Base-by-base conservation (phyloP, 2,888 invertebrate species). In the Celastrina argiolus region DNA sequence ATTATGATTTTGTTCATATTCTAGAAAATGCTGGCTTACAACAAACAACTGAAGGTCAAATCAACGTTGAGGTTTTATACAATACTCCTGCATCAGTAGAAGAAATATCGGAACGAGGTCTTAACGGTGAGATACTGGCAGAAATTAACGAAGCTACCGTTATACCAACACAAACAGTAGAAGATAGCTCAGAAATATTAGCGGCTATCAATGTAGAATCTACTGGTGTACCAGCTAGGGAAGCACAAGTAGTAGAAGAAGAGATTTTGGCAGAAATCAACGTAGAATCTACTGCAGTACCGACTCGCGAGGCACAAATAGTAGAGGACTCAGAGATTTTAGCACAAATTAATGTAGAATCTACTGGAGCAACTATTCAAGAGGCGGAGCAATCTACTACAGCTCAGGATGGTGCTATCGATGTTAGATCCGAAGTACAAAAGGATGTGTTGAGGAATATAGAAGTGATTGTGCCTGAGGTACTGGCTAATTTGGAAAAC, bases 401-500 rank as follows among this genome's bases (percentile, higher is more conserved):
- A 36, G 31, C 31, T 31, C 5, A 31, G 7, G 64, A 26, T 34
- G 26, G n/a, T 36, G 16, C 56, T 16, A 6, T 56, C n/a, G 65
- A 65, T 26, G 56, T 18, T n/a, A 36, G 56, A 2, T 39, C 26
- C 16, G 28, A 68, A 36, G 42, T 65, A 0, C 69, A 68, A 0
- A 67, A 69, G 51, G 69, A 69, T 67, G 73, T 76, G 51, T 70
- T 75, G 0, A 73, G 76, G 36, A 65, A 72, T 0, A 74, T 74
- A 0, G 78, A 74, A 68, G 73, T 73, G 45, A 76, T 74, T 26
- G 79, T 80, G 34, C 86, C 82, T 42, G 85, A 85, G 2, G 76
- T 81, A 31, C 73, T 89, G 1, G 74, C 75, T 12, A 80, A 75
- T 66, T 75, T 88, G 70, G 86, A 87, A 59, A 81, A 80, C 16